These are phyloP conservation scores for Caracal caracal DNA, from an alignment of 2,113 vertebrate genomes.

Conservation along the genomic window DNA sequence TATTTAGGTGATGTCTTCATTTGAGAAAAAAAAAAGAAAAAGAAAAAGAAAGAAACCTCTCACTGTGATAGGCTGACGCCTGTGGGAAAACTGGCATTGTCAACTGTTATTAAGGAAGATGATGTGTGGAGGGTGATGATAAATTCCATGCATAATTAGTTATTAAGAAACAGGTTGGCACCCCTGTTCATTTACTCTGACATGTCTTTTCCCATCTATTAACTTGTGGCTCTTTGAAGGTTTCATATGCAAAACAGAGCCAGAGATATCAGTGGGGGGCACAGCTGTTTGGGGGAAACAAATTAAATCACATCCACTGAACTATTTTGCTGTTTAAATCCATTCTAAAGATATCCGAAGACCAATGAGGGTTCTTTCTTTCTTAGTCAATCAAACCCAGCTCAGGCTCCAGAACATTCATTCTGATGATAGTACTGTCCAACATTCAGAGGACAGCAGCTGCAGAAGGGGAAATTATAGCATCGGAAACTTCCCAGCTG, in stretches of 20 bases:
- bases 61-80: constrained; percentile 42
- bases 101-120: constrained; percentile 64
- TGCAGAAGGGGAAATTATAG: neutral
- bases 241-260: neutral
- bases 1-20: constrained; percentile 56
- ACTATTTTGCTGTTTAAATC: neutral
- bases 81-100: constrained; percentile 67
- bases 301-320: neutral
- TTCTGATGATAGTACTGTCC: neutral
- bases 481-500: neutral
- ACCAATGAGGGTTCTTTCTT: neutral
- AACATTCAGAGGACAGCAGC: neutral
- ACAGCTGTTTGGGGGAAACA: neutral
- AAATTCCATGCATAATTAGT: neutral
- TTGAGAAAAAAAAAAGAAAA: constrained; percentile 19
- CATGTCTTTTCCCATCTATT: neutral
- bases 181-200: rapidly evolving
- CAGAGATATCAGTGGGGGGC: neutral
- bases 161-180: constrained; percentile 49
- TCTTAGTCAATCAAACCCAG: neutral
- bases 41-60: constrained; percentile 48
- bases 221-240: constrained; percentile 27
- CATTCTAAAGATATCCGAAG: constrained; percentile 13
- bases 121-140: neutral
- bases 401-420: neutral